These are phyloP conservation scores for Monochamus saltuarius DNA, from an alignment of 1,140 invertebrate species.

Conservation along the genomic window DNA sequence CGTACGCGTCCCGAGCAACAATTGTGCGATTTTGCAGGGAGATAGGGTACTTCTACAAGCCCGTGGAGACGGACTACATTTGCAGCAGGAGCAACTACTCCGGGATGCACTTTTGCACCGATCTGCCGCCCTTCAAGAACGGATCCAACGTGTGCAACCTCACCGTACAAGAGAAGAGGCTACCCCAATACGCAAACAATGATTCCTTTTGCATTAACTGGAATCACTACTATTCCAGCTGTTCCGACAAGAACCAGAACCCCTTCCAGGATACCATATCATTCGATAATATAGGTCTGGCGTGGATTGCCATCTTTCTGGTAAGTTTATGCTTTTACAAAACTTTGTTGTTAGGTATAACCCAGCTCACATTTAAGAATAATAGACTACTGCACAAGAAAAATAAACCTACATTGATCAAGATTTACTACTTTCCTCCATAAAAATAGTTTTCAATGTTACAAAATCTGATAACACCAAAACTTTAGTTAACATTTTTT, in stretches of 20 bases:
- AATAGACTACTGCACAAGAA: too few relatives aligned
- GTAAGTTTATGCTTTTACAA: too few relatives aligned
- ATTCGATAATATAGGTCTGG: slow-evolving; percentile 99
- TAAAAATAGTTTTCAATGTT: too few relatives aligned
- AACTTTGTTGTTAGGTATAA: too few relatives aligned
- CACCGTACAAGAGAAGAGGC: slow-evolving; percentile 44
- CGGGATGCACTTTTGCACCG: slow-evolving; percentile 90
- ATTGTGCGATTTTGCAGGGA: slow-evolving; percentile 21
- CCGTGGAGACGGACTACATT: slow-evolving; percentile 90
- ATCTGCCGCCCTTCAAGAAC: slow-evolving; percentile 80
- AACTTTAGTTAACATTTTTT: too few relatives aligned
- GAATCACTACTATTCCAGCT: slow-evolving; percentile 98
- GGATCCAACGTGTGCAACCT: slow-evolving; percentile 69
- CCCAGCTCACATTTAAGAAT: too few relatives aligned
- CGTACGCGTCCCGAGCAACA: too few relatives aligned
- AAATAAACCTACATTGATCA: too few relatives aligned
- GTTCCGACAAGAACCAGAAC: slow-evolving; percentile 88
- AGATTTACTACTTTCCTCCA: too few relatives aligned
- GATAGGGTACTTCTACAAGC: slow-evolving; percentile 29
- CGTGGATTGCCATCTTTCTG: slow-evolving; percentile 99
- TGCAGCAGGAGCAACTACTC: slow-evolving; percentile 91
- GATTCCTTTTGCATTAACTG: slow-evolving; percentile 86
- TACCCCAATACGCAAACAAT: slow-evolving; percentile 33
- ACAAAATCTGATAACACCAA: too few relatives aligned
- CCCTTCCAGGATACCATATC: slow-evolving; percentile 99